Percentiles rank a stretch among this genome's conserved stretches.
Conservation (phyloP, 1,140 invertebrate genomes). For the Aphelenchoides besseyi region DNA sequence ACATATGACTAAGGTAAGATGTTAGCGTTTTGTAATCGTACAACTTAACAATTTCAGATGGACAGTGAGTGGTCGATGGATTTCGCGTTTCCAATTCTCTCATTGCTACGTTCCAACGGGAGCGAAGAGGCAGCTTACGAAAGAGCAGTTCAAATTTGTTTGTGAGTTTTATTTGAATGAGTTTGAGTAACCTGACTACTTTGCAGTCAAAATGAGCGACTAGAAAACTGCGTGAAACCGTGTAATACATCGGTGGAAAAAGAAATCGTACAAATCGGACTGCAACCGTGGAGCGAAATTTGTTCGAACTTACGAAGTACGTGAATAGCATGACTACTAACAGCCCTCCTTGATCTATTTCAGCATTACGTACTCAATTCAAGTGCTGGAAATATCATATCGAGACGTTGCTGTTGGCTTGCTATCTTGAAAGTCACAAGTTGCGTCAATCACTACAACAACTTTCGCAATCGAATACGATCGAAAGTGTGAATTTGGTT, state of each 20-base stretch:
- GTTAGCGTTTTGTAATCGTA: no score
- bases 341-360: constrained; percentile 17
- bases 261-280: constrained; percentile 22
- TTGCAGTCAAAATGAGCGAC: constrained; percentile 23
- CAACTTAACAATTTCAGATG: constrained; percentile 23
- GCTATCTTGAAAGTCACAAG: constrained; percentile 29
- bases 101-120: constrained; percentile 26
- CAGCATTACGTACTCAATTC: constrained; percentile 28
- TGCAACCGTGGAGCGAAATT: constrained; percentile 29
- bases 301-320: constrained; percentile 13
- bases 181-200: constrained; percentile 18
- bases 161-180: constrained; percentile 19
- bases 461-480: constrained; percentile 4
- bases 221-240: constrained; percentile 13
- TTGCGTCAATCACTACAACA: constrained; percentile 13
- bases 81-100: constrained; percentile 31
- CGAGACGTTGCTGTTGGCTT: constrained; percentile 23
- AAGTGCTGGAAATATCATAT: constrained; percentile 31
- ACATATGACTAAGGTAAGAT: constrained; percentile 31
- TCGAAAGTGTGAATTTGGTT: constrained; percentile 16
- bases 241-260: constrained; percentile 24
- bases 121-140: constrained; percentile 33
- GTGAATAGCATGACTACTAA: neutral
- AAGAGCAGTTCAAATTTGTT: constrained; percentile 21
- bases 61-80: constrained; percentile 38